phyloP scores from a whole-genome alignment of 2,113 vertebrate genomes.

The Cyprinodon tularosa region DNA sequence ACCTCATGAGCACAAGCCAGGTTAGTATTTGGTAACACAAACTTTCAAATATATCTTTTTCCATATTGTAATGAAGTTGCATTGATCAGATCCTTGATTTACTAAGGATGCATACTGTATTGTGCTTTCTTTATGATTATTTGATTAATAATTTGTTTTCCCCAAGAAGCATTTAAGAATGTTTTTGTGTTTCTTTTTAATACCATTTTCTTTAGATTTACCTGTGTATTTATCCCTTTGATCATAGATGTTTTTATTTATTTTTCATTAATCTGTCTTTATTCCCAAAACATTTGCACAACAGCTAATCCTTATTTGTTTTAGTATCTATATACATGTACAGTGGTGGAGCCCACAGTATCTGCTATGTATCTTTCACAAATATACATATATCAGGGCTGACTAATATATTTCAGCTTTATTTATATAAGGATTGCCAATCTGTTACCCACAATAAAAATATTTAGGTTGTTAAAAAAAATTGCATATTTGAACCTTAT shows the following conservation, averaged over 20 bases:
- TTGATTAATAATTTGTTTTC: neutral
- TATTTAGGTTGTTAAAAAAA: too few species aligned
- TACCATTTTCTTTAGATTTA: too few species aligned
- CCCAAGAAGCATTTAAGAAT: neutral
- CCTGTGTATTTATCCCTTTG: too few species aligned
- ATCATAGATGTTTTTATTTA: too few species aligned
- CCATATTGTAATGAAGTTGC: neutral
- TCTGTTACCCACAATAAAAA: too few species aligned
- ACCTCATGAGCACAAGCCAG: conserved; percentile 94
- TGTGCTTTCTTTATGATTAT: neutral
- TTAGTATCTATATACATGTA: too few species aligned
- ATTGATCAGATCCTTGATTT: neutral
- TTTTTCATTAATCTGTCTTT: too few species aligned
- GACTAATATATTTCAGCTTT: neutral
- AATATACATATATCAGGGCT: neutral
- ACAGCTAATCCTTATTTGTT: too few species aligned
- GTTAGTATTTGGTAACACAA: conserved; percentile 66
- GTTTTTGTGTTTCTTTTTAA: neutral
- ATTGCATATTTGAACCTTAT: too few species aligned
- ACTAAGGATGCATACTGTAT: neutral
- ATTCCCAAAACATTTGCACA: too few species aligned
- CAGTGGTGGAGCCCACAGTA: conserved; percentile 7
- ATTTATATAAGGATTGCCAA: neutral
- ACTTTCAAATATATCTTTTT: neutral
- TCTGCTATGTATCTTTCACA: neutral